phyloP scores from a whole-genome alignment of 2,113 vertebrate genomes.

The Microcebus lehilahytsara region DNA sequence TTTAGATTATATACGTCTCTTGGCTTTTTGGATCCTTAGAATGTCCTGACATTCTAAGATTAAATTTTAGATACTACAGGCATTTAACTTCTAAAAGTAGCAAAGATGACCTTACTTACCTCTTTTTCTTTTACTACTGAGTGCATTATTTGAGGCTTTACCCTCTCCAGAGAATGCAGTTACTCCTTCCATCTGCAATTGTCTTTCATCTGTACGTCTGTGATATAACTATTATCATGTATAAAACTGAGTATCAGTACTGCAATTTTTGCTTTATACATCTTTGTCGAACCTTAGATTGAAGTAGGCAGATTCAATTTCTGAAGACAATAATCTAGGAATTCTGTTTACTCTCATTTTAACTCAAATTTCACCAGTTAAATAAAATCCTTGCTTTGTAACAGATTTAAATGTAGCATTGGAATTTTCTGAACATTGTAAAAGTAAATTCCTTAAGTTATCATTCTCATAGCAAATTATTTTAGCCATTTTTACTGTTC shows the following conservation, averaged over 20 bases:
- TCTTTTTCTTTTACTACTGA: background rate
- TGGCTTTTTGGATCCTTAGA: background rate
- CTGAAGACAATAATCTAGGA: background rate
- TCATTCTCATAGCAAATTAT: background rate
- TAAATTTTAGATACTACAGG: background rate
- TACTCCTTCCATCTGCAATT: background rate
- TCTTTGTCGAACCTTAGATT: background rate
- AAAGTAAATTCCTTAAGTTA: background rate
- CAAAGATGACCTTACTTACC: background rate
- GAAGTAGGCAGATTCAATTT: background rate
- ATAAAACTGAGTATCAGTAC: background rate
- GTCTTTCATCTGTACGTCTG: background rate
- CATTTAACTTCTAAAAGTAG: background rate
- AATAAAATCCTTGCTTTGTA: background rate
- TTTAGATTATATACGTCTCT: background rate
- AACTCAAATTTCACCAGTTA: background rate
- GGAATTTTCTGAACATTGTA: background rate
- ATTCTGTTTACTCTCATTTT: conserved; percentile 22
- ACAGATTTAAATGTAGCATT: background rate
- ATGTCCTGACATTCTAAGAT: background rate
- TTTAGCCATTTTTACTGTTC: background rate
- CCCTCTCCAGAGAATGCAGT: background rate
- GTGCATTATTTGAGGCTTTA: background rate
- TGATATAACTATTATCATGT: background rate
- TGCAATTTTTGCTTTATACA: background rate